Evolutionary conservation across 1,140 invertebrate genomes (phyloP), one percentile per base, ranked within the genome.

Genomic region (Pentalonia nigronervosa): DNA sequence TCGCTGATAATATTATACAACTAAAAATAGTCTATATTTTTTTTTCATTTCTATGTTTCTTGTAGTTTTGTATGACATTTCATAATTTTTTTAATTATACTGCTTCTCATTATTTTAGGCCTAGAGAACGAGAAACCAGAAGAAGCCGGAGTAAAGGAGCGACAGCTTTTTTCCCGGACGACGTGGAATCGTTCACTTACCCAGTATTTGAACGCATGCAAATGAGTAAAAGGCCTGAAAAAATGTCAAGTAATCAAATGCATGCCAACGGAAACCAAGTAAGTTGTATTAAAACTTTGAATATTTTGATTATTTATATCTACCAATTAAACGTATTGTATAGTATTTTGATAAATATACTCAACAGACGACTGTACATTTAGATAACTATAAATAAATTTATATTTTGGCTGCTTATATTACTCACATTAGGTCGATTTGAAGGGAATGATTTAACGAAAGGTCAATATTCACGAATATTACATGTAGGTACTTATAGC

Each of bases 131-230:
- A 86, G 76, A 93, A 45, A 84, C 76, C 4, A 48, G 91, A 86
- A 93, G 45, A 41, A 84, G 76, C 25, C 76, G 76, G 25, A 84
- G n/a, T 25, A 93, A 83, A 93, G 89, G 34, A 67, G 41, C 6
- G 25, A 67, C 89, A 2, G 81, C 91, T 23, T 93, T 93, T 93
- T 93, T 93, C 50, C 91, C 91, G 4, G 91, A 93, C 83, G 91
- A 93, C 21, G 91, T 93, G 9, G 91, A 93, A 53, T 23, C 91
- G 7, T 93, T 93, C 21, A 93, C 91, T 41, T 93, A 93, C 17
- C 91, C 91, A 6, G 81, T 93, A 50, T 93, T 93, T 25, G 91
- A 93, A 93, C 91, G 91, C 3, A 93, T 93, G 81, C 91, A 93
- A 53, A 56, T 86, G 76, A 86, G 56, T 50, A 93, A 30, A 56